phyloP scores from a whole-genome alignment of 2,888 invertebrate genomes.

The Pachycephus smyrnensis region DNA sequence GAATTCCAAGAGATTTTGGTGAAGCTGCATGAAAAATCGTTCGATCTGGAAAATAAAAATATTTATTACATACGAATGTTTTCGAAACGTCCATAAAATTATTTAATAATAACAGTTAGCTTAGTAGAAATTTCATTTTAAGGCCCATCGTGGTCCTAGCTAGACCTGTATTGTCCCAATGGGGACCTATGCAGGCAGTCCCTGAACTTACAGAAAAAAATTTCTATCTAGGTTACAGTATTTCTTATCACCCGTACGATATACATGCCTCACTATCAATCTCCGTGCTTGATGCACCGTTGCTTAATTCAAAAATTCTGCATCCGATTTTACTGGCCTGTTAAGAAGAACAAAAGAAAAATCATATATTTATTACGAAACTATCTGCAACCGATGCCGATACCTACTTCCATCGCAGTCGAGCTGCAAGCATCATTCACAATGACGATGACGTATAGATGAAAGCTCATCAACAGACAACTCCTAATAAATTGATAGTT shows the following conservation, averaged over 20 bases:
- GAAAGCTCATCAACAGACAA: background rate
- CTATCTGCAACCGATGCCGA: background rate
- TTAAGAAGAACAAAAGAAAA: background rate
- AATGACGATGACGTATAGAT: background rate
- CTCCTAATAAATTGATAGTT: rapidly evolving
- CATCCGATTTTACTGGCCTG: background rate
- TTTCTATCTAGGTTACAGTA: background rate
- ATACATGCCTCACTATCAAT: background rate
- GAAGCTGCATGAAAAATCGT: slow-evolving; percentile 32
- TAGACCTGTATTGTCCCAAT: too few species aligned
- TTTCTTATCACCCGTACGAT: background rate
- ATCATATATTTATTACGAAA: background rate
- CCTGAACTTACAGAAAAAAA: background rate
- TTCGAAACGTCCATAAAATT: too few species aligned
- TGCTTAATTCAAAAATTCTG: background rate
- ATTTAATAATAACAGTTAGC: too few species aligned
- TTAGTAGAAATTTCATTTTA: too few species aligned
- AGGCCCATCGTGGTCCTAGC: too few species aligned
- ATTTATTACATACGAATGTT: background rate
- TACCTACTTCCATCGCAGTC: background rate
- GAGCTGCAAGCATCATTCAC: background rate
- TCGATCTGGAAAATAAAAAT: background rate
- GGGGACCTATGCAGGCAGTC: too few species aligned
- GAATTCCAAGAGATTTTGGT: slow-evolving; percentile 47
- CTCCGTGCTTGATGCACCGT: background rate